Percentiles rank a stretch among this genome's conserved stretches.
phyloP scores from a whole-genome alignment of 2,113 vertebrate species.

The Phyllostomus discolor region DNA sequence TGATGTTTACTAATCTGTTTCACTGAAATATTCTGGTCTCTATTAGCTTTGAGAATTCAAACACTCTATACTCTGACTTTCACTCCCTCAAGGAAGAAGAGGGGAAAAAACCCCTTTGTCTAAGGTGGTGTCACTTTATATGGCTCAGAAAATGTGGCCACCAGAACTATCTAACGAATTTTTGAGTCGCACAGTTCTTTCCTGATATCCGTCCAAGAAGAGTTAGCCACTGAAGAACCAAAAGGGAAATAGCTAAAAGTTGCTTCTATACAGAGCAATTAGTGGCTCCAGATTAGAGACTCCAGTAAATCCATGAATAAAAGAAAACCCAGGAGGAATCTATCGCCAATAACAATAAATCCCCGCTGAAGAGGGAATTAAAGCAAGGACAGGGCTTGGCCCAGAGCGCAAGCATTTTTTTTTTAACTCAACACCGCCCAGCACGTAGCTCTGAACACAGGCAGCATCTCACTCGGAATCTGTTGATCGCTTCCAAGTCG shows the following conservation, averaged over 20 bases:
- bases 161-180: not conserved
- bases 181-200: slow-evolving; percentile 2
- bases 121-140: not conserved
- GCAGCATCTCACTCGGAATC: not conserved
- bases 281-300: not conserved
- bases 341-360: not conserved
- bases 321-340: not conserved
- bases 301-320: slow-evolving; percentile 20
- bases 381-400: not conserved
- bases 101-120: not conserved
- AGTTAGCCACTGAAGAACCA: not conserved
- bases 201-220: slow-evolving; percentile 2
- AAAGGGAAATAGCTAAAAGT: not conserved
- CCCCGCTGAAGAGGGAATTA: not conserved
- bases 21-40: not conserved
- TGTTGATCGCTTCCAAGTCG: not conserved
- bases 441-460: not conserved
- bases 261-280: not conserved
- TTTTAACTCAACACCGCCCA: not conserved
- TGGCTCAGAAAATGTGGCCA: slow-evolving; percentile 38
- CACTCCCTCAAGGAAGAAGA: not conserved
- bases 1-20: not conserved
- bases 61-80: not conserved
- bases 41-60: not conserved
- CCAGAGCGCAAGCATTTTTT: not conserved